Percentiles rank a stretch among this genome's conserved stretches.
Evolutionary conservation across 2,888 invertebrate species (phyloP).

Genomic region (Clunio marinus): DNA sequence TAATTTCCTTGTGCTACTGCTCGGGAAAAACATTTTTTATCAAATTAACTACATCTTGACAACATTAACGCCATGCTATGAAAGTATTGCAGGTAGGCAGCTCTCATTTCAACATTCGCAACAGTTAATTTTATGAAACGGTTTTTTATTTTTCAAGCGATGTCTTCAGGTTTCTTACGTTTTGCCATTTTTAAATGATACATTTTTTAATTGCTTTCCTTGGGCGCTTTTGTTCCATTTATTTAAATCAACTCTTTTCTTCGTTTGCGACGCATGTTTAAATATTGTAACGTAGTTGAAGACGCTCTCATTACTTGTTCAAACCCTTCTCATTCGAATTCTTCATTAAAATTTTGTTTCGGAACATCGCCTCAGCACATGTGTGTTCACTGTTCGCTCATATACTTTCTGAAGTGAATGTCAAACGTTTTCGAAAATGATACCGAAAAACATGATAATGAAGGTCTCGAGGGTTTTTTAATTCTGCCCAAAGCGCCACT

Average conservation of each 20-base stretch:
- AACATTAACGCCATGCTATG: conserved; percentile 10
- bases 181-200: conserved; percentile 34
- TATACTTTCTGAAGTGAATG: background rate
- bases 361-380: no score
- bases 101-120: background rate
- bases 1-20: conserved; percentile 5
- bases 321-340: background rate
- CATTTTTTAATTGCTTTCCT: conserved; percentile 34
- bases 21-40: background rate
- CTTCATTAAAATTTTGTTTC: conserved; percentile 1
- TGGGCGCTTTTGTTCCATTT: conserved; percentile 1
- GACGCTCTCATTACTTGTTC: background rate
- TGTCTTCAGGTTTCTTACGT: background rate
- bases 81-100: no score
- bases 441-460: background rate
- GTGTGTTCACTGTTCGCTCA: background rate
- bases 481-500: background rate
- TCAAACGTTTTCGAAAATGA: background rate
- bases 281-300: background rate
- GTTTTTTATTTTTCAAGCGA: background rate
- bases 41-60: conserved; percentile 6
- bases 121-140: background rate
- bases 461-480: background rate
- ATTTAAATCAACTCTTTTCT: background rate
- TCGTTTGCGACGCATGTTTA: background rate